phyloP scores from a whole-genome alignment of 2,888 invertebrate species.

The Hermaeophaga mercurialis region DNA sequence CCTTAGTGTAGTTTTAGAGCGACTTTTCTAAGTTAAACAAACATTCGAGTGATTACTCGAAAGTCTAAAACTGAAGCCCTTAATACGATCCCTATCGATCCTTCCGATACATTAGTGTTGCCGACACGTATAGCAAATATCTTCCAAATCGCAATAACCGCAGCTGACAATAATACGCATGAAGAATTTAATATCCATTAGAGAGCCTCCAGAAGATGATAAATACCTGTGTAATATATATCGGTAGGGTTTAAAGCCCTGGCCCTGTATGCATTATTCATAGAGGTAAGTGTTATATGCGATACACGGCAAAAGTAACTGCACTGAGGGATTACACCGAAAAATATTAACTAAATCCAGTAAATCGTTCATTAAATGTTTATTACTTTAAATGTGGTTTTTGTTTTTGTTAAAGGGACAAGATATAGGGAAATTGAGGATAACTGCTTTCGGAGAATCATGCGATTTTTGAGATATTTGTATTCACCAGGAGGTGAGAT shows the following conservation, averaged over 20 bases:
- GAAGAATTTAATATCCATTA: conserved; percentile 45
- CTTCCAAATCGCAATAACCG: conserved; percentile 39
- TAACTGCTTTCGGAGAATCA: no score
- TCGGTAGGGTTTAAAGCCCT: conserved; percentile 5
- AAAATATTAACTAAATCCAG: no score
- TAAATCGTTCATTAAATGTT: no score
- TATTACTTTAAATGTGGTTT: no score
- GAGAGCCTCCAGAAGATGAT: conserved; percentile 23
- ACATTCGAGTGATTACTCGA: conserved; percentile 1
- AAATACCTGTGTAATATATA: conserved; percentile 27
- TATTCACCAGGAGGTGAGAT: no score
- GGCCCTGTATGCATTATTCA: conserved; percentile 20
- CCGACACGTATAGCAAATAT: conserved; percentile 42
- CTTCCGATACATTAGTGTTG: conserved; percentile 33
- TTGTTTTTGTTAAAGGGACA: no score
- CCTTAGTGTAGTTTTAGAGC: no score
- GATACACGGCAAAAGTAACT: conserved; percentile 10
- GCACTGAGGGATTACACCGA: no score
- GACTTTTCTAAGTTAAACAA: no score
- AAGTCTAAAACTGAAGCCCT: conserved; percentile 11
- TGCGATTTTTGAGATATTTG: no score
- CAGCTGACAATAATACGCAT: conserved; percentile 43
- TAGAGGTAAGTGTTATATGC: conserved; percentile 14
- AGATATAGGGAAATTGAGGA: no score
- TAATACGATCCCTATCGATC: conserved; percentile 19